phyloP scores from a whole-genome alignment of 2,797 vertebrate genomes.

The Sus cebifrons region DNA sequence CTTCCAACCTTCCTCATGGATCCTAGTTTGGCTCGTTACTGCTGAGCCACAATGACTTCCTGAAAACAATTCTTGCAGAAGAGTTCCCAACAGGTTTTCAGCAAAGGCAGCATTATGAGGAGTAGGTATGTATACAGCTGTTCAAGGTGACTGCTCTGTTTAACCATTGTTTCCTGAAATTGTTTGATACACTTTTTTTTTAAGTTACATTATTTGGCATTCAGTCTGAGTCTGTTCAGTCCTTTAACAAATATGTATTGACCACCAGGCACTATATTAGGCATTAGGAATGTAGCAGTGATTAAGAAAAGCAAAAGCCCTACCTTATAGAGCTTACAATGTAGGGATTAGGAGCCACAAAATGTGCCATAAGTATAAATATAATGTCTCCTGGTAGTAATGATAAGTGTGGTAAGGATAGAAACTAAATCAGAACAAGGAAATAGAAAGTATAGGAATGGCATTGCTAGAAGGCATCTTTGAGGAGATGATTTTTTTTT shows the following conservation, averaged over 20 bases:
- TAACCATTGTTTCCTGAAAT: conserved; percentile 28
- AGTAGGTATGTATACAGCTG: not conserved
- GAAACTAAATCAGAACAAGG: not conserved
- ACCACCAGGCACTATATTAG: not conserved
- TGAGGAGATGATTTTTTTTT: not conserved
- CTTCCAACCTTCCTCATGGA: too few relatives aligned
- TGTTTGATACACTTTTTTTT: not conserved
- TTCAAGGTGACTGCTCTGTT: not conserved
- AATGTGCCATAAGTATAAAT: not conserved
- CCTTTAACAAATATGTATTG: not conserved
- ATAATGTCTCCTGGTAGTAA: not conserved
- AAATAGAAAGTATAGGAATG: not conserved
- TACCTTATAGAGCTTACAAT: not conserved
- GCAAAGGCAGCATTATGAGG: not conserved
- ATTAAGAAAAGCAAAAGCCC: not conserved
- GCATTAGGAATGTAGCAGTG: not conserved
- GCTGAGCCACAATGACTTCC: too few relatives aligned
- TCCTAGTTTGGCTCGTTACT: too few relatives aligned
- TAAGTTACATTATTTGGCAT: conserved; percentile 2
- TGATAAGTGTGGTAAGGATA: not conserved
- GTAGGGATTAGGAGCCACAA: not conserved
- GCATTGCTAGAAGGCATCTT: not conserved
- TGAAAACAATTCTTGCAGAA: conserved; percentile 53
- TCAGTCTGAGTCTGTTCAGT: not conserved
- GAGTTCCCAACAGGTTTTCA: conserved; percentile 21